Evolutionary conservation across 2,888 invertebrate species (phyloP).

Genomic region (Eustalomyia histrio): DNA sequence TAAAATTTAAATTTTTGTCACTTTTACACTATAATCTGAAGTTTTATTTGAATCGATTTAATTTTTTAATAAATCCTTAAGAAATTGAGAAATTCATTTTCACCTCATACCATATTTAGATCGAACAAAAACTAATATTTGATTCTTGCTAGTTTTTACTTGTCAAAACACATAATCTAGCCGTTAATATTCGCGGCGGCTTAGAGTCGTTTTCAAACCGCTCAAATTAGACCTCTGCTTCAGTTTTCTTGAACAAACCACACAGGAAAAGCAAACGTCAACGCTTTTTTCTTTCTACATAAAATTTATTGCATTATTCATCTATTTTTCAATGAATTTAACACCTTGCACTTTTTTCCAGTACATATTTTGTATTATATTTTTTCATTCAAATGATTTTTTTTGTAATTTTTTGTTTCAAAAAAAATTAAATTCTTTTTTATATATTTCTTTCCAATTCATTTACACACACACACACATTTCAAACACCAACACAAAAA

Average conservation of each 20-base stretch:
- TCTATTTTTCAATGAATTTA: conserved; percentile 30
- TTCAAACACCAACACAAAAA: conserved; percentile 48
- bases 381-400: conserved; percentile 36
- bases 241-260: conserved; percentile 49
- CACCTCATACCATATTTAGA: no score
- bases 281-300: conserved; percentile 49
- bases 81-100: no score
- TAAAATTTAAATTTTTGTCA: no score
- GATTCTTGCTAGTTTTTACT: no score
- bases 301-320: conserved; percentile 29
- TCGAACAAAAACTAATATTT: no score
- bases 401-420: conserved; percentile 36
- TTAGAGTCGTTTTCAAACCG: no score
- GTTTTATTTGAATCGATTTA: no score
- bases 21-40: no score
- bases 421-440: conserved; percentile 39
- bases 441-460: conserved; percentile 43
- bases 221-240: no score
- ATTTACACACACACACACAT: conserved; percentile 44
- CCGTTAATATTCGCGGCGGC: no score
- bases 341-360: conserved; percentile 49
- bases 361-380: conserved; percentile 12
- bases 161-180: no score
- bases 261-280: conserved; percentile 63
- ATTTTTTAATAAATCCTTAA: no score